Evolutionary conservation across 2,888 invertebrate genomes (phyloP).

Genomic region (Ophion ventricosus): DNA sequence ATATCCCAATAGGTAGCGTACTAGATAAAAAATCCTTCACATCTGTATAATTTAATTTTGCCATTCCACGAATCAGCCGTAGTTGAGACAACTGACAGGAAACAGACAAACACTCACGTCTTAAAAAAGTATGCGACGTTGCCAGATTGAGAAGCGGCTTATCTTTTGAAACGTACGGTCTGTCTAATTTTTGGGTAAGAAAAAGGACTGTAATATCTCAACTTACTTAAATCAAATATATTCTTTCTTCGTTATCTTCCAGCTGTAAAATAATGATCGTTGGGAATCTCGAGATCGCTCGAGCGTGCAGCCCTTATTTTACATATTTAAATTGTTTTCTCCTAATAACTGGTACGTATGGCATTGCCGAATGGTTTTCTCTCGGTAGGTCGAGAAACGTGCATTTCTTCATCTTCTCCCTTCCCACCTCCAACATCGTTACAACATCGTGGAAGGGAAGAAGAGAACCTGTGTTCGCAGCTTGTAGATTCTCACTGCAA

Average conservation of each 20-base stretch:
- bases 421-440: constrained; percentile 23
- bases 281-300: not conserved
- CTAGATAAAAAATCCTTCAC: no score
- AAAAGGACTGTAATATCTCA: no score
- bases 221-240: not conserved
- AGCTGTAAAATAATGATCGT: not conserved
- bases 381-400: constrained; percentile 3
- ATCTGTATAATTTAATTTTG: no score
- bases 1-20: no score
- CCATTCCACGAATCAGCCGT: no score
- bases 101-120: no score
- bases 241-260: not conserved
- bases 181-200: no score
- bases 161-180: no score
- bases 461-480: constrained; percentile 25
- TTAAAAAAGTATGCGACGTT: no score
- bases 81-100: no score
- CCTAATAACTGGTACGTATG: constrained; percentile 8
- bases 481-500: constrained; percentile 75
- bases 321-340: not conserved
- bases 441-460: constrained; percentile 27
- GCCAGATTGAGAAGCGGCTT: no score
- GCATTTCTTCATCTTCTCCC: constrained; percentile 7
- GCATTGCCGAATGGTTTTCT: constrained; percentile 15
- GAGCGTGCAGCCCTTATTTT: not conserved